phyloP scores from a whole-genome alignment of 2,888 invertebrate genomes.

The Parascotia fuliginaria region DNA sequence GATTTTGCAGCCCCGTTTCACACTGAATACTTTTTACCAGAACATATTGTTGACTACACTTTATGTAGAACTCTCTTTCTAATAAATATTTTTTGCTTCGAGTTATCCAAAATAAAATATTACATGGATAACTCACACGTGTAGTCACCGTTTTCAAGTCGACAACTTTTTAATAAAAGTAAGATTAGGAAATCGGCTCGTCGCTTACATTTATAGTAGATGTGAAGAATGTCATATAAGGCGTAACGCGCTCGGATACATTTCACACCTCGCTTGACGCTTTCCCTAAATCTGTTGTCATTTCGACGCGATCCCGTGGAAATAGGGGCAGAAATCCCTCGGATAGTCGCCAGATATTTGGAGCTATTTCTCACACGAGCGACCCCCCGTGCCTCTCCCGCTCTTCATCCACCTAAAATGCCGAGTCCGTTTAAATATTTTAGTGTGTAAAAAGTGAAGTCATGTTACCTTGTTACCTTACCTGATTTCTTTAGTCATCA shows the following conservation, averaged over 20 bases:
- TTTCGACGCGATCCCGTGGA: constrained; percentile 79
- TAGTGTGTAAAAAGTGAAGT: constrained; percentile 73
- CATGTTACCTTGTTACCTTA: constrained; percentile 67
- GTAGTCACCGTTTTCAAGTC: constrained; percentile 47
- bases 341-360: constrained; percentile 79
- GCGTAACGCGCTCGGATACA: constrained; percentile 78
- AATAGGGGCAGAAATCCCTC: constrained; percentile 77
- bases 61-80: constrained; percentile 18
- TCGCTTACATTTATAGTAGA: constrained; percentile 72
- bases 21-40: constrained; percentile 43
- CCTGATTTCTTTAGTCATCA: constrained; percentile 43
- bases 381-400: constrained; percentile 42
- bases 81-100: constrained; percentile 30
- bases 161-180: constrained; percentile 81
- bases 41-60: constrained; percentile 35
- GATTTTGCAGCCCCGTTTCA: constrained; percentile 52
- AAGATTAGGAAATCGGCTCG: constrained; percentile 75
- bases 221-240: constrained; percentile 83
- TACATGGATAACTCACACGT: constrained; percentile 23
- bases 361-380: constrained; percentile 78
- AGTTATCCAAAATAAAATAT: constrained; percentile 5
- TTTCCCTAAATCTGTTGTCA: constrained; percentile 85
- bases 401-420: constrained; percentile 42
- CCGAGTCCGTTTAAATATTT: constrained; percentile 77
- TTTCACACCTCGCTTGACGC: constrained; percentile 83